A percentile compares a stretch with the other conserved stretches of the same genome.
Conservation (phyloP, 2,113 vertebrate genomes). For the Etheostoma cragini region DNA sequence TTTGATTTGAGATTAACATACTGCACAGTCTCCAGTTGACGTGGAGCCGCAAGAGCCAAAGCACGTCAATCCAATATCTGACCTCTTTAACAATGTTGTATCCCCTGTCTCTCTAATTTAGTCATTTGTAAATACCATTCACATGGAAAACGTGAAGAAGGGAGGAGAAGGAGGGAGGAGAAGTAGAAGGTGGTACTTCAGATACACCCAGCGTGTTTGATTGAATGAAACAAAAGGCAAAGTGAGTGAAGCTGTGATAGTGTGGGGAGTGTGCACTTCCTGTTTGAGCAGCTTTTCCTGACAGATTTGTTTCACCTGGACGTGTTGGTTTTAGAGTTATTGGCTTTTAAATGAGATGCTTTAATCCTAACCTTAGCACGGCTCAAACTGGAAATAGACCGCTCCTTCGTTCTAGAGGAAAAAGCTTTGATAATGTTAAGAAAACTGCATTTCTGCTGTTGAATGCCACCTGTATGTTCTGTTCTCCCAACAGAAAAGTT, state of each 20-base stretch:
- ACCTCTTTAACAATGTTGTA: slow-evolving; percentile 18
- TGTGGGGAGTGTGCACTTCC: slow-evolving; percentile 4
- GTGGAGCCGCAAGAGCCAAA: background rate
- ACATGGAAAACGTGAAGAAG: background rate
- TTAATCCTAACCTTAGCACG: slow-evolving; percentile 23
- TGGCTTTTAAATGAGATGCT: slow-evolving; percentile 47
- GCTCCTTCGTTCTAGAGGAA: background rate
- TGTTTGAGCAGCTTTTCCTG: slow-evolving; percentile 48
- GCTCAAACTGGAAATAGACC: slow-evolving; percentile 20
- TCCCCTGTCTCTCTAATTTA: background rate
- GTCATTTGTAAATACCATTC: background rate
- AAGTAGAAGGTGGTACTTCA: background rate
- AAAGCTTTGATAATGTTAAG: background rate
- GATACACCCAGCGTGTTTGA: background rate
- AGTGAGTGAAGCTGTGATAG: slow-evolving; percentile 8
- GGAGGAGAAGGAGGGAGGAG: background rate
- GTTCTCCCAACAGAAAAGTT: too few relatives aligned
- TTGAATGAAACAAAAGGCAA: slow-evolving; percentile 6
- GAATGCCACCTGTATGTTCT: background rate
- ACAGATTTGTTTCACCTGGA: slow-evolving; percentile 40
- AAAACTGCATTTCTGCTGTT: background rate
- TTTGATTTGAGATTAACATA: slow-evolving; percentile 67
- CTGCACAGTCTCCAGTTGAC: slow-evolving; percentile 48
- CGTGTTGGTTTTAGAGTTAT: slow-evolving; percentile 20
- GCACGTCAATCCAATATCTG: slow-evolving; percentile 37